A percentile compares a stretch with the other conserved stretches of the same genome.
Conservation (phyloP, 2,113 vertebrate species). For the Chaenogobius annularis region DNA sequence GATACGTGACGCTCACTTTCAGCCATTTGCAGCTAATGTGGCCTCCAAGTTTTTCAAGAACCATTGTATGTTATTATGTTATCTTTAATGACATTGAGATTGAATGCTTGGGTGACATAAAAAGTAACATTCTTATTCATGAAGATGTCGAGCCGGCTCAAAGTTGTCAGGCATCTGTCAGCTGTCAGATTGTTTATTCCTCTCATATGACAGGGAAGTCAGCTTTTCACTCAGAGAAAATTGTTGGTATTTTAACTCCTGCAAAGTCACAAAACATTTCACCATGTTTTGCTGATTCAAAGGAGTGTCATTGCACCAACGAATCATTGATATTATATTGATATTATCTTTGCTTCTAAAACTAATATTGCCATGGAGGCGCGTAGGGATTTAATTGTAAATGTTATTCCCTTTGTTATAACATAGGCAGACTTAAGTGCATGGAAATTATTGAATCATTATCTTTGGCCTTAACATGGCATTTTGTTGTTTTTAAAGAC, state of each 20-base stretch:
- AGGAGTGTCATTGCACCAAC: neutral
- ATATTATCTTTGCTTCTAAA: neutral
- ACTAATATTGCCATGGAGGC: neutral
- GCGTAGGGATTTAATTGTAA: neutral
- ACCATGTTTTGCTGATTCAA: slow-evolving; percentile 28
- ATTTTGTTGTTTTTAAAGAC: slow-evolving; percentile 31
- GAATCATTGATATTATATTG: neutral
- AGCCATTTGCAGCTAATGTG: slow-evolving; percentile 27
- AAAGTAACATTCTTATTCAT: slow-evolving; percentile 58
- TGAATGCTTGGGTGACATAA: slow-evolving; percentile 51
- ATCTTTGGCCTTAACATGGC: neutral
- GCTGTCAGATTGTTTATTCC: slow-evolving; percentile 68
- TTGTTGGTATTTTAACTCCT: slow-evolving; percentile 33
- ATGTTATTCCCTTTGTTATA: neutral
- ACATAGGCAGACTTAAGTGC: neutral
- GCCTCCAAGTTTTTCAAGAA: neutral
- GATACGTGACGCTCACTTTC: slow-evolving; percentile 23
- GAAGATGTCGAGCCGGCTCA: slow-evolving; percentile 43
- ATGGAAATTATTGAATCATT: neutral
- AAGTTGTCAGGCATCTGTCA: slow-evolving; percentile 64
- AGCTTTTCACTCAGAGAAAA: slow-evolving; percentile 51
- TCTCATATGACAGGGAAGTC: slow-evolving; percentile 60
- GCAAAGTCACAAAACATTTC: slow-evolving; percentile 37
- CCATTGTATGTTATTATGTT: slow-evolving; percentile 21
- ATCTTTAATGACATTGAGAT: slow-evolving; percentile 43